Percentiles rank a stretch among this genome's conserved stretches.
Evolutionary conservation across 2,113 vertebrate genomes (phyloP).

Genomic region (Catagonus wagneri): DNA sequence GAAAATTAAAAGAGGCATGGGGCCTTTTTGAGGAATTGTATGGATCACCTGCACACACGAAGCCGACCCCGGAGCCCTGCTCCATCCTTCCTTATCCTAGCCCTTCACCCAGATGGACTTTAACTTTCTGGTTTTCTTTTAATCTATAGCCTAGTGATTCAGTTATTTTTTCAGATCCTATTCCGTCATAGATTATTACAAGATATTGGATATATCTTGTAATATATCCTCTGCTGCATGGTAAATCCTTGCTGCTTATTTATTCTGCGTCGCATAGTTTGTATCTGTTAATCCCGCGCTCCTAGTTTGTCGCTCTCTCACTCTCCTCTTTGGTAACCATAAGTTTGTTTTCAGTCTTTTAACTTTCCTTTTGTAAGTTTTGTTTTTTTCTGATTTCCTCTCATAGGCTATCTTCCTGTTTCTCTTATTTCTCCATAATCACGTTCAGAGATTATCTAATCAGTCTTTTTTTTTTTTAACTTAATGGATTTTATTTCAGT

Average conservation of each 20-base stretch:
- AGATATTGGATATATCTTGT: not conserved
- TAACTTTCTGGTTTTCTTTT: not conserved
- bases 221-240: accelerated
- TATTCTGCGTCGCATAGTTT: not conserved
- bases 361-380: not conserved
- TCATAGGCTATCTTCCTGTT: not conserved
- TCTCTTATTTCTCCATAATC: not conserved
- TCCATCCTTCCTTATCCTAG: not conserved
- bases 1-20: not conserved
- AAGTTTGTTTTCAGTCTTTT: not conserved
- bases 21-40: not conserved
- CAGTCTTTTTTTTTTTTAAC: too few relatives aligned
- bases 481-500: too few relatives aligned
- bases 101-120: not conserved
- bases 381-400: not conserved
- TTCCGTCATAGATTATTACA: not conserved
- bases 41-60: accelerated
- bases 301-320: not conserved
- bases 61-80: not conserved
- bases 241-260: not conserved
- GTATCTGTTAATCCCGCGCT: not conserved
- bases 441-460: not conserved
- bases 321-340: not conserved
- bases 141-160: not conserved
- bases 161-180: not conserved